A percentile compares a stretch with the other conserved stretches of the same genome.
These are phyloP conservation scores for Mesochorus sp. DNA, from an alignment of 2,888 invertebrate genomes.

Conservation along the genomic window DNA sequence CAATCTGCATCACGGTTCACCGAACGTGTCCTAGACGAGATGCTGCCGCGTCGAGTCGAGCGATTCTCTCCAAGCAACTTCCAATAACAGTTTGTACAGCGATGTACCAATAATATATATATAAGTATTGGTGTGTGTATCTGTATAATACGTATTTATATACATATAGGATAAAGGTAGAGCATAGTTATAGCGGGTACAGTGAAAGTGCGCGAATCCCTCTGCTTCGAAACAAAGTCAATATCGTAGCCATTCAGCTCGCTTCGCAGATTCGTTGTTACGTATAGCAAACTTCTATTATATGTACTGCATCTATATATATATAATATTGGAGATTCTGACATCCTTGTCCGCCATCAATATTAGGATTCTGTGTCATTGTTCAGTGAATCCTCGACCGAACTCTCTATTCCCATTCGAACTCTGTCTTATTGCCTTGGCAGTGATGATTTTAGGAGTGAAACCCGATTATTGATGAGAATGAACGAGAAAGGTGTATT, in stretches of 20 bases:
- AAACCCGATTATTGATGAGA: background rate
- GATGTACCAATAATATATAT: slow-evolving; percentile 5
- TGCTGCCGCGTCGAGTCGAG: slow-evolving; percentile 12
- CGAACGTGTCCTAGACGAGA: slow-evolving; percentile 38
- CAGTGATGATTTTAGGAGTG: background rate
- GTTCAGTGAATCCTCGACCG: background rate
- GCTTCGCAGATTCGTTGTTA: slow-evolving; percentile 4
- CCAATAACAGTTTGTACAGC: slow-evolving; percentile 57
- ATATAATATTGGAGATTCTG: slow-evolving; percentile 4
- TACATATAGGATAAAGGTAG: background rate
- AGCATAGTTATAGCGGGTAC: slow-evolving; percentile 18
- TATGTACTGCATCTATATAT: background rate
- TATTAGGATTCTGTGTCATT: slow-evolving; percentile 11
- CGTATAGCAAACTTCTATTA: slow-evolving; percentile 9
- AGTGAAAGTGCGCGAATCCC: slow-evolving; percentile 28
- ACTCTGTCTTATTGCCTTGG: background rate
- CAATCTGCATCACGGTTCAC: slow-evolving; percentile 59
- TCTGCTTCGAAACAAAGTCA: slow-evolving; percentile 46
- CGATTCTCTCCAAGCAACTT: slow-evolving; percentile 43
- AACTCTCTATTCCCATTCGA: background rate
- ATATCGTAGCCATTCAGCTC: slow-evolving; percentile 35
- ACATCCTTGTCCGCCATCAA: slow-evolving; percentile 16
- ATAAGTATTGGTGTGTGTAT: background rate
- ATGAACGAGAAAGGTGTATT: background rate
- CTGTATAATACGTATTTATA: slow-evolving; percentile 5